Evolutionary conservation across 1,140 invertebrate species (phyloP).

Genomic region (Drosophila setifemur): DNA sequence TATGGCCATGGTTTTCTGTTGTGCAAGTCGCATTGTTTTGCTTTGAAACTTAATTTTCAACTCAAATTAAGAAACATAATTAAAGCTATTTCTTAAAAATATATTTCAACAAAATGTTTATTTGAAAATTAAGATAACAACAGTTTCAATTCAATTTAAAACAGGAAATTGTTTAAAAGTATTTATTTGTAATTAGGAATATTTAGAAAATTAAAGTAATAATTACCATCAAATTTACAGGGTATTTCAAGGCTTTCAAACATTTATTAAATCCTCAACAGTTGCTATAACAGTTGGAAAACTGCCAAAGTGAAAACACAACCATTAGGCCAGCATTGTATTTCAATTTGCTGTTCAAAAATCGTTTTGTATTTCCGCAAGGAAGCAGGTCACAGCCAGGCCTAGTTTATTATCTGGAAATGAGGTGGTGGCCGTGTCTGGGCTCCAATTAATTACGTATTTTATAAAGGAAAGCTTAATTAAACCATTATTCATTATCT

Average conservation of each 20-base stretch:
- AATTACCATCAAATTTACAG: too few relatives aligned
- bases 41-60: too few relatives aligned
- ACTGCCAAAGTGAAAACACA: constrained; percentile 23
- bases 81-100: too few relatives aligned
- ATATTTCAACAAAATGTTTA: too few relatives aligned
- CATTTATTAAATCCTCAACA: neutral
- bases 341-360: constrained; percentile 38
- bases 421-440: neutral
- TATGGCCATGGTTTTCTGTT: neutral
- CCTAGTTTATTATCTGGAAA: constrained; percentile 28
- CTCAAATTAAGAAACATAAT: too few relatives aligned
- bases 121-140: too few relatives aligned
- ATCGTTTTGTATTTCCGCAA: constrained; percentile 16
- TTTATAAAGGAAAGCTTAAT: constrained; percentile 70
- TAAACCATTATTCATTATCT: constrained; percentile 80
- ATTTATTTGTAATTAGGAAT: too few relatives aligned
- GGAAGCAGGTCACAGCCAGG: constrained; percentile 11
- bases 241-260: too few relatives aligned
- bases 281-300: constrained; percentile 2
- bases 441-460: constrained; percentile 72
- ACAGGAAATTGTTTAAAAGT: too few relatives aligned
- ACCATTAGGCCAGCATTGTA: constrained; percentile 38
- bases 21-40: neutral
- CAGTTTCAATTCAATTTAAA: too few relatives aligned
- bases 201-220: too few relatives aligned